Conservation (phyloP, 2,888 invertebrate species). For the Adelphocoris suturalis region DNA sequence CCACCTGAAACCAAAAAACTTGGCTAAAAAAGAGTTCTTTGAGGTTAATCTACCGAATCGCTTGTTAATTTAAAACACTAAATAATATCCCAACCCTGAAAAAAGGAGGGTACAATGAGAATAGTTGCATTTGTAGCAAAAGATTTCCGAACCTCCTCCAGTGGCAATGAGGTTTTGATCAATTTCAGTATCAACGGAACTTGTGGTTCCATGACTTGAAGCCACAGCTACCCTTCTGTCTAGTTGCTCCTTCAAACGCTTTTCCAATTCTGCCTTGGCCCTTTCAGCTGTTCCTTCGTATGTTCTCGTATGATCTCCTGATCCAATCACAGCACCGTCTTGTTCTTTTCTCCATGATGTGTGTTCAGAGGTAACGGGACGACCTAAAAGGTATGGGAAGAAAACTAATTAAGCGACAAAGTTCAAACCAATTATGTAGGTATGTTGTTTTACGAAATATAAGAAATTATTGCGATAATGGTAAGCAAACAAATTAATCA, state of each 20-base stretch:
- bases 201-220: neutral
- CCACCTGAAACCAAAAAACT: slow-evolving; percentile 30
- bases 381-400: neutral
- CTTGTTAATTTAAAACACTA: too few species aligned
- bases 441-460: too few species aligned
- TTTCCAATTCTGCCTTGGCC: slow-evolving; percentile 61
- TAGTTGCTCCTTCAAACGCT: slow-evolving; percentile 59
- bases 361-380: slow-evolving; percentile 63
- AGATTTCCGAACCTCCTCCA: neutral
- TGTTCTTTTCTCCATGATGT: slow-evolving; percentile 66
- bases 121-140: too few species aligned
- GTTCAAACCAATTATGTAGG: too few species aligned
- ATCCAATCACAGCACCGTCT: slow-evolving; percentile 57
- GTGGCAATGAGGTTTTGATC: slow-evolving; percentile 60
- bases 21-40: too few species aligned
- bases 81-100: too few species aligned
- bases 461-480: neutral
- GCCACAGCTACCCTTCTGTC: slow-evolving; percentile 37
- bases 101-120: too few species aligned
- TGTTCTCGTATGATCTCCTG: slow-evolving; percentile 58
- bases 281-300: slow-evolving; percentile 61
- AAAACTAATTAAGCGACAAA: too few species aligned
- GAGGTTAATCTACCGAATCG: too few species aligned
- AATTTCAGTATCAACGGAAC: slow-evolving; percentile 47
- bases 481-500: neutral